Conservation (phyloP, 1,140 invertebrate genomes). For the Araneus ventricosus region DNA sequence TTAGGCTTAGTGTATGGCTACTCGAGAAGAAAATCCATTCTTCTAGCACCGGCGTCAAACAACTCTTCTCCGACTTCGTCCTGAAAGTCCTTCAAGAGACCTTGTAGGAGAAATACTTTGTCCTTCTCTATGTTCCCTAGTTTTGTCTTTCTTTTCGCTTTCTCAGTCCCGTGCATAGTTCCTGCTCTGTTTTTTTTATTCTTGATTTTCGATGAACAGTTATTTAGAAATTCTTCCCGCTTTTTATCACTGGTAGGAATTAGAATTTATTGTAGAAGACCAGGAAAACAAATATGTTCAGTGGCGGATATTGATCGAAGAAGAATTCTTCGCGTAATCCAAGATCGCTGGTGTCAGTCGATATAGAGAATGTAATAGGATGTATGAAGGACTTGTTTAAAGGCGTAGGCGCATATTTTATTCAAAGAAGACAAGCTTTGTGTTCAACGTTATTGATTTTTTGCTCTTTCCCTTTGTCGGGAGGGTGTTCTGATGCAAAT, state of each 20-base stretch:
- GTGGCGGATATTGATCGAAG: background rate
- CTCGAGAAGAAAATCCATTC: slow-evolving; percentile 19
- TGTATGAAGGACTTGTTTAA: background rate
- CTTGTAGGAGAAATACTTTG: slow-evolving; percentile 27
- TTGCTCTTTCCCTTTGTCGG: background rate
- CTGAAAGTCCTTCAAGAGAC: slow-evolving; percentile 65
- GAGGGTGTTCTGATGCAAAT: background rate
- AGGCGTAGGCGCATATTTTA: slow-evolving; percentile 15
- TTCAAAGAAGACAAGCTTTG: background rate
- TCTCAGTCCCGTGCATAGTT: background rate
- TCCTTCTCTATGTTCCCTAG: background rate
- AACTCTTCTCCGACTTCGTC: slow-evolving; percentile 32
- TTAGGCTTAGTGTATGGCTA: background rate
- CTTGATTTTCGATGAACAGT: background rate
- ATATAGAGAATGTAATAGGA: background rate
- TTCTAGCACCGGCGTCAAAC: slow-evolving; percentile 34
- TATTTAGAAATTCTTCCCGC: background rate
- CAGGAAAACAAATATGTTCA: background rate
- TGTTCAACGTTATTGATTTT: background rate
- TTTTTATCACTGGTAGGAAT: slow-evolving; percentile 16
- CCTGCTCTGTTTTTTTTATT: background rate
- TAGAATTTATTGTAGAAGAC: background rate
- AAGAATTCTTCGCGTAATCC: background rate
- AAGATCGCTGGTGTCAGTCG: background rate
- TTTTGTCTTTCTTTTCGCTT: slow-evolving; percentile 35